phyloP scores from a whole-genome alignment of 2,797 vertebrate genomes.

The Malacoraja senta region DNA sequence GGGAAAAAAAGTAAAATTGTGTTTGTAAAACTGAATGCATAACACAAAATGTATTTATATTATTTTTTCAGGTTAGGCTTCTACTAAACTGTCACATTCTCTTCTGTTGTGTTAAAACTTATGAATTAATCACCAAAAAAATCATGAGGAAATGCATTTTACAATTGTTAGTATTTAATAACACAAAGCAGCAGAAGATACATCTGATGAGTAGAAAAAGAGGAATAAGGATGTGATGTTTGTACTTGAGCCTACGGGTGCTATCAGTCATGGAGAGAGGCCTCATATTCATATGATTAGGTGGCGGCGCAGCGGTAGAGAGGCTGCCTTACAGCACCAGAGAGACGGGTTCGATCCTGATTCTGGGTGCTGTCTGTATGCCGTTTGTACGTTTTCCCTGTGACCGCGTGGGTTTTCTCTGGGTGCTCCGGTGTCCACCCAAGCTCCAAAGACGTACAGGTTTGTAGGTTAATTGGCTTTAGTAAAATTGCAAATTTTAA shows the following conservation, averaged over 20 bases:
- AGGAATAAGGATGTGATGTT: neutral
- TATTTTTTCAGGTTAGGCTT: neutral
- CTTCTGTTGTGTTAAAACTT: neutral
- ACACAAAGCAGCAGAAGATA: neutral
- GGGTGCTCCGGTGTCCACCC: no score
- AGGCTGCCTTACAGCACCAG: no score
- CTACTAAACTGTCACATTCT: neutral
- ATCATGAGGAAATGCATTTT: neutral
- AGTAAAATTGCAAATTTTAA: no score
- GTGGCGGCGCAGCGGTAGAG: no score
- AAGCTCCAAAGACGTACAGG: no score
- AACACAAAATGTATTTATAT: neutral
- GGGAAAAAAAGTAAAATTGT: slow-evolving; percentile 39
- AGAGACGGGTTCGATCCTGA: no score
- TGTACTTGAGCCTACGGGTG: neutral
- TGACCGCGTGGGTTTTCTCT: no score
- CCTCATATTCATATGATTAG: neutral
- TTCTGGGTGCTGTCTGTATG: no score
- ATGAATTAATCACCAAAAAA: neutral
- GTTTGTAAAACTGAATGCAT: slow-evolving; percentile 14
- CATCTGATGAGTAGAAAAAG: neutral
- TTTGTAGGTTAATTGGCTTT: no score
- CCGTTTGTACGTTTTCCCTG: no score
- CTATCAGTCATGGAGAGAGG: neutral
- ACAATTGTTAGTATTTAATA: neutral